Percentiles rank a stretch among this genome's conserved stretches.
Evolutionary conservation across 2,797 vertebrate genomes (phyloP).

Genomic region (Neopelma chrysocephalum): DNA sequence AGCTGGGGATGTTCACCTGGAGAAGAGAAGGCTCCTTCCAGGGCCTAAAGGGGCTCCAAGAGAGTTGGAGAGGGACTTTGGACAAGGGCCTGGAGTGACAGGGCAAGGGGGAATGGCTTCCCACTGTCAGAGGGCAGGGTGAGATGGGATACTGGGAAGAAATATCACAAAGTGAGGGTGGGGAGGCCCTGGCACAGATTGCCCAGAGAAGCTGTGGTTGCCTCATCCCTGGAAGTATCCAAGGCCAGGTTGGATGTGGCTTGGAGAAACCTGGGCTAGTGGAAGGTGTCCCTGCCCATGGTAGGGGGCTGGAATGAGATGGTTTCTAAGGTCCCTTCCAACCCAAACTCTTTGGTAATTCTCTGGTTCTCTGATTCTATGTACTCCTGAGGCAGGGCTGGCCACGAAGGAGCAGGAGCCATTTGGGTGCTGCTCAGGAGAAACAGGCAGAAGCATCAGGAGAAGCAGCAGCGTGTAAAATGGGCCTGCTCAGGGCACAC

Average conservation of each 20-base stretch:
- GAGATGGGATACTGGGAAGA: not conserved
- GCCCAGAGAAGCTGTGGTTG: not conserved
- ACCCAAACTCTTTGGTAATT: not conserved
- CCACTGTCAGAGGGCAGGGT: not conserved
- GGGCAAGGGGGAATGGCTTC: not conserved
- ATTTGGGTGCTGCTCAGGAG: not conserved
- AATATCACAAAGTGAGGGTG: not conserved
- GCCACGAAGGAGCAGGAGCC: not conserved
- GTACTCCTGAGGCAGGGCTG: not conserved
- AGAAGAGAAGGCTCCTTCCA: not conserved
- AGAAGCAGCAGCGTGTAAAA: not conserved
- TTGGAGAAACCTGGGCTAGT: not conserved
- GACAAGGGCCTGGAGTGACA: not conserved
- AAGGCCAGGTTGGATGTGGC: fast-evolving
- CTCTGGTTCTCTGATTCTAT: not conserved
- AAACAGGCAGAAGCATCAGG: not conserved
- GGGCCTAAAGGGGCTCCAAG: not conserved
- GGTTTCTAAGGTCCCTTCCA: not conserved
- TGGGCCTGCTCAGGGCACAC: not conserved
- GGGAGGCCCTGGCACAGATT: not conserved
- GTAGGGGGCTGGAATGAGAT: not conserved
- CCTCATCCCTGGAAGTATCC: not conserved
- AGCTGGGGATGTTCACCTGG: not conserved
- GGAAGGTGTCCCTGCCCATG: not conserved
- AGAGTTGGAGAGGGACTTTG: not conserved